These are phyloP conservation scores for Gnathonemus echidnorhynchus DNA, from an alignment of 2,113 vertebrate genomes.

Conservation along the genomic window DNA sequence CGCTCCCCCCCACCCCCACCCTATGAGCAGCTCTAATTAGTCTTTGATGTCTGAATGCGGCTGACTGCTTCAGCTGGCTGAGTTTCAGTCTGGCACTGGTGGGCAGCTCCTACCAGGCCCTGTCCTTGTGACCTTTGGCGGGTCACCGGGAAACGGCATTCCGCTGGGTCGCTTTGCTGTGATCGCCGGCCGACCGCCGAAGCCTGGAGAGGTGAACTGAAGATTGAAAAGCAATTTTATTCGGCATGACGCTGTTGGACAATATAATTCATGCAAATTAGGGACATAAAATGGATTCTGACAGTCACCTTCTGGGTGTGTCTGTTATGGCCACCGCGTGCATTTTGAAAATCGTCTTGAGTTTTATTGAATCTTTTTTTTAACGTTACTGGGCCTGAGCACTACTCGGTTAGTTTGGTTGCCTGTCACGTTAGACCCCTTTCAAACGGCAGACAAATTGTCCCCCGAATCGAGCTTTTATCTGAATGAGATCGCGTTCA, in stretches of 20 bases:
- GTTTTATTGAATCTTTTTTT: neutral
- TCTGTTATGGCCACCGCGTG: neutral
- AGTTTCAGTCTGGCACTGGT: neutral
- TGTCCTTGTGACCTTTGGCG: neutral
- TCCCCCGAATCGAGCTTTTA: neutral
- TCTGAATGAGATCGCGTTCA: neutral
- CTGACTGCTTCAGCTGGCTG: neutral
- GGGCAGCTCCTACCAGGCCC: neutral
- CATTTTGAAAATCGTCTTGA: neutral
- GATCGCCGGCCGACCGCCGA: neutral
- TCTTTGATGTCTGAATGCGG: neutral
- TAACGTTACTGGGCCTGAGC: neutral
- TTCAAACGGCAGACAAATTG: neutral
- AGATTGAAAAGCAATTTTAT: conserved; percentile 21
- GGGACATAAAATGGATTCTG: neutral
- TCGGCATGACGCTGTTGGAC: conserved; percentile 6
- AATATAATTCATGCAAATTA: conserved; percentile 23
- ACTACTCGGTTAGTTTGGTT: neutral
- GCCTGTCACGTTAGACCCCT: neutral
- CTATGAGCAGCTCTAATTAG: neutral
- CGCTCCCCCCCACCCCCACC: neutral
- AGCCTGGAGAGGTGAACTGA: neutral
- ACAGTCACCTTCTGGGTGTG: conserved; percentile 1
- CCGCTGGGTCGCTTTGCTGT: neutral
- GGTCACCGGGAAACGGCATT: neutral